Evolutionary conservation across 2,888 invertebrate species (phyloP).

Genomic region (Sycophila texana): DNA sequence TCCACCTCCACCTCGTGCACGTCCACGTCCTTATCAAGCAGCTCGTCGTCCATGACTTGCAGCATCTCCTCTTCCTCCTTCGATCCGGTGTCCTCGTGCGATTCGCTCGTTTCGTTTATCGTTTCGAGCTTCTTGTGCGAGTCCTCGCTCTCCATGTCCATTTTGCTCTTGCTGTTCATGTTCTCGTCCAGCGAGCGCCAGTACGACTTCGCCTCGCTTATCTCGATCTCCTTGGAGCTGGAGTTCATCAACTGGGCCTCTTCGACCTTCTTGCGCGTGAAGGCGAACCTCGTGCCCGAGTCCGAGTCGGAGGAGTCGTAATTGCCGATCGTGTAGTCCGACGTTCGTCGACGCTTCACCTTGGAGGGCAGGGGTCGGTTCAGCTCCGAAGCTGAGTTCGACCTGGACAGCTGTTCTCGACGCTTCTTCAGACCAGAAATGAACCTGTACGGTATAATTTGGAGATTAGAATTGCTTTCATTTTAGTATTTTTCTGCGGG

Average conservation of each 20-base stretch:
- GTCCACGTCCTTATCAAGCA: slow-evolving; percentile 48
- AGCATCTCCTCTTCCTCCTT: background rate
- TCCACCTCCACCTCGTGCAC: slow-evolving; percentile 54
- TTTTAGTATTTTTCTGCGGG: background rate
- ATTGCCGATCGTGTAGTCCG: slow-evolving; percentile 42
- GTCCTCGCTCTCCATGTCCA: slow-evolving; percentile 43
- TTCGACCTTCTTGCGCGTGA: slow-evolving; percentile 22
- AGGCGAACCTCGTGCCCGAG: slow-evolving; percentile 36
- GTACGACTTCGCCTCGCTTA: slow-evolving; percentile 27
- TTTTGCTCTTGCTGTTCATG: slow-evolving; percentile 59
- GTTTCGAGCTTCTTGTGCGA: slow-evolving; percentile 32
- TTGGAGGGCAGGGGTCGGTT: slow-evolving; percentile 49
- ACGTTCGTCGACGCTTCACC: slow-evolving; percentile 48
- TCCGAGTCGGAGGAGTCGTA: slow-evolving; percentile 41
- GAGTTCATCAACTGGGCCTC: background rate
- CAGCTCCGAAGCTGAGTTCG: slow-evolving; percentile 63
- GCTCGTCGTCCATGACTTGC: slow-evolving; percentile 17
- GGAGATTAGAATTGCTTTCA: background rate
- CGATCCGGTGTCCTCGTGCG: background rate
- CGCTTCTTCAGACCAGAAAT: slow-evolving; percentile 61
- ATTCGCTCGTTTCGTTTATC: slow-evolving; percentile 36
- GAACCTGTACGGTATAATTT: slow-evolving; percentile 48
- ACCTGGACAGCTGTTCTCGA: slow-evolving; percentile 60
- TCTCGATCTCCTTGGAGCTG: background rate
- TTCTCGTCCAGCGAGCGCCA: slow-evolving; percentile 59